A percentile compares a stretch with the other conserved stretches of the same genome.
phyloP scores from a whole-genome alignment of 1,140 invertebrate genomes.

The Drosophila rhopaloa region DNA sequence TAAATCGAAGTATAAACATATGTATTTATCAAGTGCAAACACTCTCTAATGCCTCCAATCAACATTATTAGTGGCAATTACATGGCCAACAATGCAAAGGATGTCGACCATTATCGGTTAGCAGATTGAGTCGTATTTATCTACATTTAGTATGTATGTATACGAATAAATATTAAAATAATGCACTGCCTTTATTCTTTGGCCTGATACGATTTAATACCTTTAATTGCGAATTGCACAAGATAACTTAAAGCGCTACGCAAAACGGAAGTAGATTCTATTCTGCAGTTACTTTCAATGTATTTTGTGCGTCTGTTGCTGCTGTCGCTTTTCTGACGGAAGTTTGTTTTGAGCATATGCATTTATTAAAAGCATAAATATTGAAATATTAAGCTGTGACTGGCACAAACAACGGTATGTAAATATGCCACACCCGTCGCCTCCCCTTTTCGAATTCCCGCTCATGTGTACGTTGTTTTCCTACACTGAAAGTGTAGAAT shows the following conservation, averaged over 20 bases:
- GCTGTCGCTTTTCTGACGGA: constrained; percentile 53
- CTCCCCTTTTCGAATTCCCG: background rate
- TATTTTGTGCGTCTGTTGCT: constrained; percentile 23
- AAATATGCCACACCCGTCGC: constrained; percentile 24
- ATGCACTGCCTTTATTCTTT: constrained; percentile 6
- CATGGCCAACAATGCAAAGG: constrained; percentile 21
- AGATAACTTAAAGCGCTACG: constrained; percentile 13
- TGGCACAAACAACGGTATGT: constrained; percentile 72
- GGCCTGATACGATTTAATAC: constrained; percentile 30
- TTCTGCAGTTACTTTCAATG: constrained; percentile 1
- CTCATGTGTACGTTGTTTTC: constrained; percentile 6
- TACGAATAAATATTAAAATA: constrained; percentile 34
- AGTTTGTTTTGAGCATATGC: constrained; percentile 77
- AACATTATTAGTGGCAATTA: constrained; percentile 45
- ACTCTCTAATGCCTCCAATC: constrained; percentile 46
- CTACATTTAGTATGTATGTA: background rate
- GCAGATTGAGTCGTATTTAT: constrained; percentile 5
- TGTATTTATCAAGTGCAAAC: constrained; percentile 23
- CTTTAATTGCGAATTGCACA: constrained; percentile 19
- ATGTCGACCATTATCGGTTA: constrained; percentile 27
- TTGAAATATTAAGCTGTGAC: constrained; percentile 82
- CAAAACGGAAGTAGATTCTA: constrained; percentile 24
- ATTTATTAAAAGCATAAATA: constrained; percentile 83
- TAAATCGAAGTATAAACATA: background rate
- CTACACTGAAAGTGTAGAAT: background rate